These are phyloP conservation scores for Drosophila nigrodunni DNA, from an alignment of 1,140 invertebrate genomes.

Conservation along the genomic window DNA sequence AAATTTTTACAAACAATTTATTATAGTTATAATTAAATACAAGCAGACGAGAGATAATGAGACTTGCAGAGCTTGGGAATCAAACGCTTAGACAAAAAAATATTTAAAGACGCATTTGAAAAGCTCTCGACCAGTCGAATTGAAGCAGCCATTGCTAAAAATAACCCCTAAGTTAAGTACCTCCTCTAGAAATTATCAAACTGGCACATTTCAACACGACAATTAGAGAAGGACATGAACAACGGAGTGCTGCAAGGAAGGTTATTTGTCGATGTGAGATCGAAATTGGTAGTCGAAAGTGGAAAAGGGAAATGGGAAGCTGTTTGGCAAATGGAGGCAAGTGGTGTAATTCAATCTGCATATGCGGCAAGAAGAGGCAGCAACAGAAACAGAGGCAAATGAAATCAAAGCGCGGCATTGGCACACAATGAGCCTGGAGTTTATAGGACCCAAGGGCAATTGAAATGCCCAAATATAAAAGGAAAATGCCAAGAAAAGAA, in stretches of 20 bases:
- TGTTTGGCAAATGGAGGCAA: slow-evolving; percentile 54
- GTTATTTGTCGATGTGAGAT: slow-evolving; percentile 6
- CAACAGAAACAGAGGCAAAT: background rate
- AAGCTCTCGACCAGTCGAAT: slow-evolving; percentile 21
- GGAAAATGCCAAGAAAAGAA: slow-evolving; percentile 35
- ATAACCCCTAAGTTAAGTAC: background rate
- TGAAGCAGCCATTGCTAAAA: background rate
- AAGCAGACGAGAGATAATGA: background rate
- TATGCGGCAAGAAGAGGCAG: slow-evolving; percentile 48
- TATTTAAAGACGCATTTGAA: background rate
- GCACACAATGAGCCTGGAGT: slow-evolving; percentile 27
- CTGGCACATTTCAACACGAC: slow-evolving; percentile 50
- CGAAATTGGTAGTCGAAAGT: background rate
- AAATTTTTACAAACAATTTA: background rate
- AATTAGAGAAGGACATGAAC: slow-evolving; percentile 54
- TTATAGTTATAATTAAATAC: background rate
- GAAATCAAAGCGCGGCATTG: slow-evolving; percentile 55
- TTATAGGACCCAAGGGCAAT: slow-evolving; percentile 32
- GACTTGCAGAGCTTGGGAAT: too few species aligned
- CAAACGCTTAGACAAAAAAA: too few species aligned
- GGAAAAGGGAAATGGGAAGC: background rate
- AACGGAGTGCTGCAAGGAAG: background rate
- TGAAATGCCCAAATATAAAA: slow-evolving; percentile 54
- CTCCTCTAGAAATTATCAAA: slow-evolving; percentile 59
- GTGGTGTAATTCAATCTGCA: slow-evolving; percentile 77